Percentiles rank a stretch among this genome's conserved stretches.
Conservation (phyloP, 2,113 vertebrate species). For the Rafetus swinhoei region DNA sequence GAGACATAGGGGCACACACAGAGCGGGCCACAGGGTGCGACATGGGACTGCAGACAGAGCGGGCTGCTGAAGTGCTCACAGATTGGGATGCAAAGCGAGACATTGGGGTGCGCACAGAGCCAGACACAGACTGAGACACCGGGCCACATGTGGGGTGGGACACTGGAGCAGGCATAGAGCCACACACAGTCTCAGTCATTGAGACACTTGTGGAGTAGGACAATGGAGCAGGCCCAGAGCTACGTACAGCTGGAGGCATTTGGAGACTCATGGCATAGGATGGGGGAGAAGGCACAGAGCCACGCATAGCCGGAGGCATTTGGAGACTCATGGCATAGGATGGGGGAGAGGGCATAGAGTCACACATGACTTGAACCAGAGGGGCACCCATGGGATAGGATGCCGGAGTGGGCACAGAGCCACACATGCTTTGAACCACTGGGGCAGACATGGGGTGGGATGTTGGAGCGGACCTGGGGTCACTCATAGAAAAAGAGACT, state of each 20-base stretch:
- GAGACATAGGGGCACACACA: not conserved
- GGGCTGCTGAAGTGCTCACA: not conserved
- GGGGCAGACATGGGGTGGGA: not conserved
- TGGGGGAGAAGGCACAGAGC: not conserved
- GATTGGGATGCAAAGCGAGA: slow-evolving; percentile 5
- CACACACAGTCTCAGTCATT: not conserved
- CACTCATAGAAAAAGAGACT: accelerated
- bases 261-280: not conserved
- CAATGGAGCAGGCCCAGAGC: not conserved
- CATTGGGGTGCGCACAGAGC: not conserved
- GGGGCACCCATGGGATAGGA: not conserved
- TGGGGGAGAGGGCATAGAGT: not conserved
- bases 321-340: not conserved
- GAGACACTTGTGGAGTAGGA: not conserved
- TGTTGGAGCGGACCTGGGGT: not conserved
- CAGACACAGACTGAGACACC: not conserved
- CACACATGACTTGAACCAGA: not conserved
- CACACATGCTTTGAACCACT: accelerated
- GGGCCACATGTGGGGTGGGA: not conserved
- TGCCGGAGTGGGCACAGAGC: not conserved
- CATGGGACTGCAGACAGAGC: not conserved
- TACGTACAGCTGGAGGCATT: not conserved
- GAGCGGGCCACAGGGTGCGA: slow-evolving; percentile 2
- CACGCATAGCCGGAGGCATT: not conserved
- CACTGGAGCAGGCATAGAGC: not conserved